These are phyloP conservation scores for Capra hircus DNA, from an alignment of 2,113 vertebrate species.

Conservation along the genomic window DNA sequence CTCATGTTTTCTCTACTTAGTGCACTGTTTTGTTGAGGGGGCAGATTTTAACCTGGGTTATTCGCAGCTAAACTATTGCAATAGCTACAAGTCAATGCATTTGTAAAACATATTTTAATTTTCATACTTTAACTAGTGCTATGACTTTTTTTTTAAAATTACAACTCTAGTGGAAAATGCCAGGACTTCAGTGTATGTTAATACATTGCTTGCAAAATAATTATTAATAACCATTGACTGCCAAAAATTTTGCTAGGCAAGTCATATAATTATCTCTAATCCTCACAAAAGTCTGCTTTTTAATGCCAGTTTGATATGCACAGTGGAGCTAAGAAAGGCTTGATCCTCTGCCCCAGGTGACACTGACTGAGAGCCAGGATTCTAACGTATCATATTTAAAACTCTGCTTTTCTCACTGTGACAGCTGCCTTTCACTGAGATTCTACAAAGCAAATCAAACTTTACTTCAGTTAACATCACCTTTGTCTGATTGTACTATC, in stretches of 20 bases:
- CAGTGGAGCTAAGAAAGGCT: too few relatives aligned
- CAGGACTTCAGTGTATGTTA: too few relatives aligned
- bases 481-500: not conserved
- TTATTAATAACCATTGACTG: not conserved
- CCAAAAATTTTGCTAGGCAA: not conserved
- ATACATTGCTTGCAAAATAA: not conserved
- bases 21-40: not conserved
- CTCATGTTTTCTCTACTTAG: fast-evolving
- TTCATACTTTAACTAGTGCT: not conserved
- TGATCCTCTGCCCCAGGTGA: not conserved
- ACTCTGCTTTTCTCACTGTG: not conserved
- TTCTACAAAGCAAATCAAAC: not conserved
- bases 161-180: not conserved
- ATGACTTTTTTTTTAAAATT: not conserved
- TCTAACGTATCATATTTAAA: not conserved
- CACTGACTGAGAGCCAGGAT: fast-evolving
- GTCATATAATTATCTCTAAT: not conserved
- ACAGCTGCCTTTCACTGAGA: not conserved
- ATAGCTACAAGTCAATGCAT: not conserved
- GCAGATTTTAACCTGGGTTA: not conserved
- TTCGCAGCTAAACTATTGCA: not conserved
- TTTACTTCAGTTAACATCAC: not conserved
- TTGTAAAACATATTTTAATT: not conserved
- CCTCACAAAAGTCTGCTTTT: not conserved
- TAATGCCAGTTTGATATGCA: not conserved